These are phyloP conservation scores for Cryptocephalus moraei DNA, from an alignment of 2,888 invertebrate genomes.

Conservation along the genomic window DNA sequence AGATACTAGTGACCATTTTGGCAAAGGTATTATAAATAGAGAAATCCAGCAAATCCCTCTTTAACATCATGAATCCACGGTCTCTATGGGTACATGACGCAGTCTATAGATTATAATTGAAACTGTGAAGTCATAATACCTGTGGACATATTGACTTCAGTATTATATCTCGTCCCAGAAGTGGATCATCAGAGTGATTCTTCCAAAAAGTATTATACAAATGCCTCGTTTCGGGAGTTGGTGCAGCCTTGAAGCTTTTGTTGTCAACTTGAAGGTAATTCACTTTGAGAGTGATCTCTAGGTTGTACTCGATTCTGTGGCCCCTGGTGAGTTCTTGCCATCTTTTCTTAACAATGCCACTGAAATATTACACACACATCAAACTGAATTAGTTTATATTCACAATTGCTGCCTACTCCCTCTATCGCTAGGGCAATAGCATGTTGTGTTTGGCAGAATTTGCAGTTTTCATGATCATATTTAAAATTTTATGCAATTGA, in stretches of 20 bases:
- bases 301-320: slow-evolving; percentile 45
- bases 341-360: slow-evolving; percentile 65
- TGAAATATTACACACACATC: slow-evolving; percentile 29
- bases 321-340: slow-evolving; percentile 56
- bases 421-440: too few relatives aligned
- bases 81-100: too few relatives aligned
- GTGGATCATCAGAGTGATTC: slow-evolving; percentile 48
- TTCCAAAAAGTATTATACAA: slow-evolving; percentile 67
- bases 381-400: too few relatives aligned
- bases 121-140: slow-evolving; percentile 36
- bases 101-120: not conserved
- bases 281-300: slow-evolving; percentile 60
- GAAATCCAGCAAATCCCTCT: too few relatives aligned
- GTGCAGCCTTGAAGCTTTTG: slow-evolving; percentile 36
- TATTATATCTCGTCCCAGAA: slow-evolving; percentile 68
- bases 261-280: slow-evolving; percentile 61
- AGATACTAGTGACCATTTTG: too few relatives aligned
- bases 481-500: too few relatives aligned
- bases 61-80: too few relatives aligned
- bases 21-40: too few relatives aligned
- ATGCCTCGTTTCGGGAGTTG: slow-evolving; percentile 55
- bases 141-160: slow-evolving; percentile 76
- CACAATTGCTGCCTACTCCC: too few relatives aligned
- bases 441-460: too few relatives aligned
- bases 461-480: too few relatives aligned